Base-by-base conservation (phyloP, 2,113 vertebrate species). In the Zootoca vivipara region DNA sequence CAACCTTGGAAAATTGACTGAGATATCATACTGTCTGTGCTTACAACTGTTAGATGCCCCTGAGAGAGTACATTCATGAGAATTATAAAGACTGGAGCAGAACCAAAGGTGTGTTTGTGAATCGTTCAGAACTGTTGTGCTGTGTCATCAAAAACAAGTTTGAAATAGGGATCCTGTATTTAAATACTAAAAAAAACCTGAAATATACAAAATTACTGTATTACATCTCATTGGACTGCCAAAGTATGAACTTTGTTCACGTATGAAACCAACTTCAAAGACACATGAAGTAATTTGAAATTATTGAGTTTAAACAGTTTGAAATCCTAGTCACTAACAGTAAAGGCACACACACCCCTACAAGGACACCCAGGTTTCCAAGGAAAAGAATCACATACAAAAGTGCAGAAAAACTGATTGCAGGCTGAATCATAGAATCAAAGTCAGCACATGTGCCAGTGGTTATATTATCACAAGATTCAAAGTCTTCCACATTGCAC, bases 1-100 rank as follows among this genome's bases (percentile, higher is more conserved):
- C 91, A 93, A 80, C 92, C 87, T 81, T 95, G 94, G 90, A 94
- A 95, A 95, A 77, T 85, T 93, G 85, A 95, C 89, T 86, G 93
- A 65, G 89, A 94, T 92, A 92, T 93, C 89, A 94, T 0, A 52
- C 46, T 52, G 89, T 91, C 90, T 95, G 92, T 94, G 93, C 87
- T 46, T 64, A 81, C 81, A 52, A 77, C 58, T 80, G 35, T 74
- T 83, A 90, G 56, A 82, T 92, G 72, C 38, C 85, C 33, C 70
- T 89, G 93, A 92, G 92, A 94, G 85, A 83, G 22, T 87, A 86
- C 82, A 83, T 77, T 24, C 52, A 83, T 89, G 94, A 91, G 93
- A 95, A 40, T 38, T 8, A 58, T 92, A 92, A 93, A 92, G 87
- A 91, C 88, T 91, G 90, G 89, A 94, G 78, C 38, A 18, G 28